Base-by-base conservation (phyloP, 2,888 invertebrate species). In the Oxytorus armatus region DNA sequence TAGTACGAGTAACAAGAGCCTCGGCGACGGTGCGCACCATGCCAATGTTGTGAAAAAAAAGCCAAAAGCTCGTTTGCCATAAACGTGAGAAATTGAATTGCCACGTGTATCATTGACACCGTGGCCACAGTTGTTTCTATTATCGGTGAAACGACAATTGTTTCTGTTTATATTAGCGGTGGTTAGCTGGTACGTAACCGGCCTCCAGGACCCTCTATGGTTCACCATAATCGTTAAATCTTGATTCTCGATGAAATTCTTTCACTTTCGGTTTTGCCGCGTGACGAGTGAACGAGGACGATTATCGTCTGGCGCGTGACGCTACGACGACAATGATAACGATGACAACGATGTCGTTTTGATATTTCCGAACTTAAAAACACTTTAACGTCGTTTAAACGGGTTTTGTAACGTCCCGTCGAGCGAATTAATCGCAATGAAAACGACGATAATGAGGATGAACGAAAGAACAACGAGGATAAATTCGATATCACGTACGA, bases 1-100 rank as follows among this genome's bases (percentile, higher is more conserved):
- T 91, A 94, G 91, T 92, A 94, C 92, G 92, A 94, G 92, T 63
- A 86, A 84, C 92, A 94, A 91, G 11, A 89, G 76, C 78, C 76
- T 79, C 42, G 83, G 81, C 84, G 85, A 81, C 79, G 85, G 81
- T 59, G 84, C 69, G 49, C 49, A 77, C 74, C 69, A 81, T n/a
- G 77, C 55, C 49, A 77, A 57, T 8, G 55, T 51, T 8, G 57
- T 29, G n/a, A 79, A 29, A n/a, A 53, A 29, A 42, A 33, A 55
- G 3, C 51, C 53, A 4, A 74, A 33, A 3, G 47, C 44, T 3
- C 57, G 36, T 47, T 47, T 66, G 16, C 65, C 33, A 25, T 66
- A 53, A 65, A 21, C 42, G 7, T 11, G 42, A 1, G 29, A 5
- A 8, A 33, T 11, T 0, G 25, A 70, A 11, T 2, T 14, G 33